Evolutionary conservation across 2,888 invertebrate species (phyloP).

Genomic region (Diaperis boleti): DNA sequence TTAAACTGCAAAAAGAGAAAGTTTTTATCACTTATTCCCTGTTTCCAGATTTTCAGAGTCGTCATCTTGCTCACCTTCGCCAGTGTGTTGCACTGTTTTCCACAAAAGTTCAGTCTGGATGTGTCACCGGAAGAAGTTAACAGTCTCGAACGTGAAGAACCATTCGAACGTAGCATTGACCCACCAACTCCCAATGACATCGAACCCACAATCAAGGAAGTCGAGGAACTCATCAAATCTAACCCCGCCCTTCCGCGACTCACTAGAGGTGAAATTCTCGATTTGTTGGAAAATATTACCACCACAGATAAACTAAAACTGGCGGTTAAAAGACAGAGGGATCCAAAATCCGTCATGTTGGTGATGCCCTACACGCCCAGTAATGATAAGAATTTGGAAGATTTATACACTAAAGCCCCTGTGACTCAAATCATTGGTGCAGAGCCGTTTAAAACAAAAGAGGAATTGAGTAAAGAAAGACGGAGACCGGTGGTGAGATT

Average conservation of each 20-base stretch:
- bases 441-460: slow-evolving; percentile 41
- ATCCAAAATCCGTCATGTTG: slow-evolving; percentile 72
- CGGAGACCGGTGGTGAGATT: slow-evolving; percentile 23
- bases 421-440: slow-evolving; percentile 71
- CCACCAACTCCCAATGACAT: slow-evolving; percentile 58
- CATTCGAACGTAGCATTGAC: slow-evolving; percentile 23
- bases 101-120: slow-evolving; percentile 28
- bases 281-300: slow-evolving; percentile 76
- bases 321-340: slow-evolving; percentile 57
- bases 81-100: slow-evolving; percentile 1
- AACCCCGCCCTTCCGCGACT: slow-evolving; percentile 75
- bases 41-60: slow-evolving; percentile 15
- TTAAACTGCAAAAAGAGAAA: slow-evolving; percentile 20
- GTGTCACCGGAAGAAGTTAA: slow-evolving; percentile 46
- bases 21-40: slow-evolving; percentile 2
- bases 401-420: slow-evolving; percentile 76
- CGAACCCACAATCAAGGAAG: slow-evolving; percentile 76
- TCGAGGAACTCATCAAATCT: slow-evolving; percentile 73
- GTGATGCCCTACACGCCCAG: slow-evolving; percentile 77
- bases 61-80: slow-evolving; percentile 7
- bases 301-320: slow-evolving; percentile 65
- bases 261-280: slow-evolving; percentile 75
- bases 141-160: slow-evolving; percentile 41
- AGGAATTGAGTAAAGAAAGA: slow-evolving; percentile 34
- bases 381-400: slow-evolving; percentile 71